Conservation (phyloP, 2,888 invertebrate species). For the Acanthosepion lycidas region DNA sequence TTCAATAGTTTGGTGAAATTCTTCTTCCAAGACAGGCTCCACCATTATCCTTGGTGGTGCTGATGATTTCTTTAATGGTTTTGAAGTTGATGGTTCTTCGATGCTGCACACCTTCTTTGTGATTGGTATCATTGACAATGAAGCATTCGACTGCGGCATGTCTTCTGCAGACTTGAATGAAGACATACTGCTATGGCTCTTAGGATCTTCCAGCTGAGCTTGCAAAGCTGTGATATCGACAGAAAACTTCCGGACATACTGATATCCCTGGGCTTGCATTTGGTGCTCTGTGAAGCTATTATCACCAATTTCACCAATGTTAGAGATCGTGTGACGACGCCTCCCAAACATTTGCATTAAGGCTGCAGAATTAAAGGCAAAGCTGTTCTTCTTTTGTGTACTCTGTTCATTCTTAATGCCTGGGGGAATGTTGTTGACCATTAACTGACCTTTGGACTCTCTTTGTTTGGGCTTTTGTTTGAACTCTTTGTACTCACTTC, state of each 20-base stretch:
- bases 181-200: slow-evolving; percentile 60
- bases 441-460: background rate
- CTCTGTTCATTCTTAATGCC: background rate
- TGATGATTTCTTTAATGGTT: background rate
- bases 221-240: slow-evolving; percentile 73
- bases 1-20: background rate
- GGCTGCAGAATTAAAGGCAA: slow-evolving; percentile 65
- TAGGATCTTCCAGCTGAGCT: slow-evolving; percentile 73
- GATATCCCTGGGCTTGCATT: slow-evolving; percentile 67
- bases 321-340: slow-evolving; percentile 68
- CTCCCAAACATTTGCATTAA: slow-evolving; percentile 63
- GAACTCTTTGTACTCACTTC: slow-evolving; percentile 42
- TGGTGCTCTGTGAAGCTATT: slow-evolving; percentile 57
- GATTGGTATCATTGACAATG: background rate
- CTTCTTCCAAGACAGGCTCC: slow-evolving; percentile 34
- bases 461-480: slow-evolving; percentile 23
- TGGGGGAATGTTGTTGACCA: slow-evolving; percentile 2
- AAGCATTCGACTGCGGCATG: background rate
- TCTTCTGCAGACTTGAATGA: slow-evolving; percentile 49
- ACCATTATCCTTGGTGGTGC: slow-evolving; percentile 43
- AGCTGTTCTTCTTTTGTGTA: slow-evolving; percentile 50
- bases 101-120: background rate
- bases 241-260: slow-evolving; percentile 73
- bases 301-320: slow-evolving; percentile 60
- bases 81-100: background rate